A percentile compares a stretch with the other conserved stretches of the same genome.
Conservation (phyloP, 2,888 invertebrate genomes). For the Caenorhabditis sp. region DNA sequence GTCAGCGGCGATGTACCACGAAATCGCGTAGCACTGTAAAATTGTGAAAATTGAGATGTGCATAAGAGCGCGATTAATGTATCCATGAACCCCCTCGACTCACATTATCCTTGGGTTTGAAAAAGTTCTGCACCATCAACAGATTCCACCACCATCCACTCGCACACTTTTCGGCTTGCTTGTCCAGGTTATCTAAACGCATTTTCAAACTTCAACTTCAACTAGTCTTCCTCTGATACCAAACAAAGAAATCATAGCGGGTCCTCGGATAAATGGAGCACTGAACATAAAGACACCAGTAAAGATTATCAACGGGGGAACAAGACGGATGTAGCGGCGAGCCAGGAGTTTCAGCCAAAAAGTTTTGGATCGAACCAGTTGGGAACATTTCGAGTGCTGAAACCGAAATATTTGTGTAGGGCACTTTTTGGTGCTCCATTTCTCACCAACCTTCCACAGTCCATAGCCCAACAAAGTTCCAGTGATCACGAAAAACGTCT, state of each 20-base stretch:
- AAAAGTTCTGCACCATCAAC: constrained; percentile 42
- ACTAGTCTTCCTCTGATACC: not conserved
- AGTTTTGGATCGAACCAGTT: constrained; percentile 31
- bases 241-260: constrained; percentile 21
- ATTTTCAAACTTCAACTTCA: not conserved
- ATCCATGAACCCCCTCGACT: not conserved
- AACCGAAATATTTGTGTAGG: not conserved
- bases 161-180: constrained; percentile 38
- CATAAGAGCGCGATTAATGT: too few relatives aligned
- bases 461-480: constrained; percentile 72
- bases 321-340: constrained; percentile 68
- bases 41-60: not conserved
- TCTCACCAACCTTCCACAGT: constrained; percentile 65
- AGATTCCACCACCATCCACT: constrained; percentile 69
- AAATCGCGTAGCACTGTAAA: constrained; percentile 46
- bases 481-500: constrained; percentile 74
- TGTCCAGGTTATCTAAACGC: constrained; percentile 19
- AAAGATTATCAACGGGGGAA: constrained; percentile 51
- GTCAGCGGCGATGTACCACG: constrained; percentile 67
- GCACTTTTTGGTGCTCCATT: not conserved
- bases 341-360: constrained; percentile 73
- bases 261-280: constrained; percentile 39
- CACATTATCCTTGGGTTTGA: constrained; percentile 21
- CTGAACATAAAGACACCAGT: constrained; percentile 48
- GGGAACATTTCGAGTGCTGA: not conserved